Conservation (phyloP, 2,888 invertebrate genomes). For the Ischnura elegans region DNA sequence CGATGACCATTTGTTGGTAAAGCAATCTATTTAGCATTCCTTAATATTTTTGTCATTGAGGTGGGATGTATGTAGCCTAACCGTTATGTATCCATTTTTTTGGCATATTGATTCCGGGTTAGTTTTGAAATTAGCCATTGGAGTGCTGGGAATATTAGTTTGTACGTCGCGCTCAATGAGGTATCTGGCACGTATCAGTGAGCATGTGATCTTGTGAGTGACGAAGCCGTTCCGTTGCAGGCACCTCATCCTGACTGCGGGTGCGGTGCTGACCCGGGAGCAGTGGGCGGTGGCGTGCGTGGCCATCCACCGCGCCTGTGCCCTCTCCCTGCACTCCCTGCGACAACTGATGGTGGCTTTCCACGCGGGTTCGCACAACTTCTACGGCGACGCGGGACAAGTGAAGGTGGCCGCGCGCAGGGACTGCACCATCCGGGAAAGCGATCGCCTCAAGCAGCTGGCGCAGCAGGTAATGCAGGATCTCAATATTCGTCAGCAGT, state of each 20-base stretch:
- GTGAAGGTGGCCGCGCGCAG: slow-evolving; percentile 96
- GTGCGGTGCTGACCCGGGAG: slow-evolving; percentile 86
- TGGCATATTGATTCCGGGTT: too few relatives aligned
- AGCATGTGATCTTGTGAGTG: too few relatives aligned
- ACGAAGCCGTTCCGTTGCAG: slow-evolving; percentile 78
- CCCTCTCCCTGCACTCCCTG: slow-evolving; percentile 91
- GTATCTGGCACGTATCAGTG: too few relatives aligned
- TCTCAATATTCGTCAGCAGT: too few relatives aligned
- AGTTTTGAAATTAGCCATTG: too few relatives aligned
- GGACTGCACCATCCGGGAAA: slow-evolving; percentile 91
- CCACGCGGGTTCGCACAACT: slow-evolving; percentile 94
- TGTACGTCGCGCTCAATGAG: too few relatives aligned
- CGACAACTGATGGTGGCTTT: slow-evolving; percentile 94
- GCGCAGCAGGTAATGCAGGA: slow-evolving; percentile 93
- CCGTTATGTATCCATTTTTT: too few relatives aligned
- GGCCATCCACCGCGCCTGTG: slow-evolving; percentile 90
- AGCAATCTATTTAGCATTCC: too few relatives aligned
- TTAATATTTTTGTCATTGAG: too few relatives aligned
- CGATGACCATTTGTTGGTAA: too few relatives aligned
- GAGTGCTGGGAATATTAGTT: too few relatives aligned
- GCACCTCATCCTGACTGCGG: slow-evolving; percentile 89
- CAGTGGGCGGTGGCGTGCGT: slow-evolving; percentile 94
- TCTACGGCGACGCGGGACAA: slow-evolving; percentile 94
- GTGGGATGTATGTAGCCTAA: too few relatives aligned
- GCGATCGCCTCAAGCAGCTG: slow-evolving; percentile 90